Base-by-base conservation (phyloP, 2,113 vertebrate genomes). In the Suricata suricatta region DNA sequence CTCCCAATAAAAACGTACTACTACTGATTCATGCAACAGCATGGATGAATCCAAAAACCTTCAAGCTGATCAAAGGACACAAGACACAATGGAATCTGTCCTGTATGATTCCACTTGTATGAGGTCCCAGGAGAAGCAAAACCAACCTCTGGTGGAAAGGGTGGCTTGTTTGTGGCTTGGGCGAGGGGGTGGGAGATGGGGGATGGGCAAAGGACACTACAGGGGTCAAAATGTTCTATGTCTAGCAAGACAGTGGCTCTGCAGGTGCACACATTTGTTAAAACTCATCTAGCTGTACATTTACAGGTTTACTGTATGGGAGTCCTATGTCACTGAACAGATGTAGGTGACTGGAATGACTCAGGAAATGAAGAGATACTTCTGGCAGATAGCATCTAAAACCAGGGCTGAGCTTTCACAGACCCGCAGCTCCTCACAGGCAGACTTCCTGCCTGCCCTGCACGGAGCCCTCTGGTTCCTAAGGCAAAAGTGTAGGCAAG, bases 61-160 rank as follows among this genome's bases (percentile, higher is more conserved):
- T 0, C 5, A 4, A 0, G 21, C 64, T 11, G 47, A 76, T 9
- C 47, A 79, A 31, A 29, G 1, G 23, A 21, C 47, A n/a, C 0
- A 7, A 52, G 33, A 41, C 27, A 16, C n/a, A 3, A 25, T 29
- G 6, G 23, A 33, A 23, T 0, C 50, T 5, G 60, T 27, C 4
- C 4, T 1, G 1, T 0, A 5, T 0, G 7, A 21, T 47, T 25
- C 79, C 9, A 8, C 12, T 5, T 33, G 5, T 25, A 4, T 13
- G 23, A 50, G 64, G 66, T 29, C 9, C 57, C 19, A 29, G 33
- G 52, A 79, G 10, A 35, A 71, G 50, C 63, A 47, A 50, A 82
- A 25, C 31, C 64, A 14, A 3, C 12, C 1, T 0, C 0, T 3
- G 23, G 27, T 9, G 21, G 66, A 44, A 54, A 5, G 5, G 5